Percentiles rank a stretch among this genome's conserved stretches.
phyloP scores from a whole-genome alignment of 1,140 invertebrate species.

The Sinella curviseta region DNA sequence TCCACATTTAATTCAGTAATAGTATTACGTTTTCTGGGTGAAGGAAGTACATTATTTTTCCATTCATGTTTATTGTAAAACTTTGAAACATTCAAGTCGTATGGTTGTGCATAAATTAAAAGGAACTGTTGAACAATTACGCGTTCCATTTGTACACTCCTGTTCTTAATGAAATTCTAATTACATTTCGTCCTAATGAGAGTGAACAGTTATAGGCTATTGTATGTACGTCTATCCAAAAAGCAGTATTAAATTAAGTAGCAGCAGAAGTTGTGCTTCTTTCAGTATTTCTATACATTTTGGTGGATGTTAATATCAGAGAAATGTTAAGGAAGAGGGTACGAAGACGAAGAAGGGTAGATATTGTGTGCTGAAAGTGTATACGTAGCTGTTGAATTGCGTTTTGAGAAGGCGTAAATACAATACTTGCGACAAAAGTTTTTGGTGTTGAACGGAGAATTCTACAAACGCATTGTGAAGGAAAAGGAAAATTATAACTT shows the following conservation, averaged over 20 bases:
- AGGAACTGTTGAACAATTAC: neutral
- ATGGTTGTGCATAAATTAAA: neutral
- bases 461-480: neutral
- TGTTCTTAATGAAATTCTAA: constrained; percentile 22
- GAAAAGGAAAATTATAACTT: neutral
- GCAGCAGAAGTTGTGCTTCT: neutral
- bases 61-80: neutral
- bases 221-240: neutral
- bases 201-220: neutral
- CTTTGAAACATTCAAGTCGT: neutral
- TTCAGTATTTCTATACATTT: neutral
- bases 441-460: neutral
- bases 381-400: neutral
- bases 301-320: neutral
- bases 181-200: neutral
- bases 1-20: no score
- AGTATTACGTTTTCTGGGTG: no score
- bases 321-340: no score
- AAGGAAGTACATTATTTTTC: neutral
- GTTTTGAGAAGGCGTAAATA: neutral
- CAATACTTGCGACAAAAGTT: neutral
- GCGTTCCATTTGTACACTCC: constrained; percentile 8
- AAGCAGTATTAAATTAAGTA: neutral
- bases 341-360: neutral
- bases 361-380: neutral